Evolutionary conservation across 1,140 invertebrate genomes (phyloP).

Genomic region (Amphibalanus amphitrite): DNA sequence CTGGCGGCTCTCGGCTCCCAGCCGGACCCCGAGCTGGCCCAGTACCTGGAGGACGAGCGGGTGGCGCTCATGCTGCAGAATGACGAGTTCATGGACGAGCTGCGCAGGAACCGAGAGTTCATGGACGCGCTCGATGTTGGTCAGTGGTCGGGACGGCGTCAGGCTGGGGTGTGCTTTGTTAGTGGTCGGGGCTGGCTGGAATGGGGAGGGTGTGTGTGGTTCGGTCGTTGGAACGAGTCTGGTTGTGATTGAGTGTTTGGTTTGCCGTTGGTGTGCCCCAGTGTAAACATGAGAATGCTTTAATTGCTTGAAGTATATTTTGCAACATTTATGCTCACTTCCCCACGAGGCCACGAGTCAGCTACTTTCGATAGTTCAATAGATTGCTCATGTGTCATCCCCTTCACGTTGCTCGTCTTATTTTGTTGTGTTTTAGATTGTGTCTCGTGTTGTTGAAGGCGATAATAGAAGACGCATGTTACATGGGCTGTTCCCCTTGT

Average conservation of each 20-base stretch:
- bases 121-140: slow-evolving; percentile 58
- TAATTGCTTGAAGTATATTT: not conserved
- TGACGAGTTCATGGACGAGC: slow-evolving; percentile 76
- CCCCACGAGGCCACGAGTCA: too few relatives aligned
- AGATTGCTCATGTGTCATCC: too few relatives aligned
- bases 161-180: not conserved
- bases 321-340: too few relatives aligned
- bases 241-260: not conserved
- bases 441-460: too few relatives aligned
- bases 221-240: not conserved
- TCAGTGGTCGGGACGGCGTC: slow-evolving; percentile 3
- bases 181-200: not conserved
- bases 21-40: slow-evolving; percentile 33
- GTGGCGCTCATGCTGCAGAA: slow-evolving; percentile 79
- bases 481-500: too few relatives aligned
- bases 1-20: slow-evolving; percentile 1
- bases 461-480: too few relatives aligned
- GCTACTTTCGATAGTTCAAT: too few relatives aligned
- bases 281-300: too few relatives aligned
- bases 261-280: not conserved
- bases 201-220: not conserved
- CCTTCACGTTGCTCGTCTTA: too few relatives aligned
- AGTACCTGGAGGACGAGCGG: slow-evolving; percentile 52
- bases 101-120: slow-evolving; percentile 76
- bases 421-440: too few relatives aligned